Base-by-base conservation (phyloP, 2,113 vertebrate genomes). In the Halcyon malimbica region DNA sequence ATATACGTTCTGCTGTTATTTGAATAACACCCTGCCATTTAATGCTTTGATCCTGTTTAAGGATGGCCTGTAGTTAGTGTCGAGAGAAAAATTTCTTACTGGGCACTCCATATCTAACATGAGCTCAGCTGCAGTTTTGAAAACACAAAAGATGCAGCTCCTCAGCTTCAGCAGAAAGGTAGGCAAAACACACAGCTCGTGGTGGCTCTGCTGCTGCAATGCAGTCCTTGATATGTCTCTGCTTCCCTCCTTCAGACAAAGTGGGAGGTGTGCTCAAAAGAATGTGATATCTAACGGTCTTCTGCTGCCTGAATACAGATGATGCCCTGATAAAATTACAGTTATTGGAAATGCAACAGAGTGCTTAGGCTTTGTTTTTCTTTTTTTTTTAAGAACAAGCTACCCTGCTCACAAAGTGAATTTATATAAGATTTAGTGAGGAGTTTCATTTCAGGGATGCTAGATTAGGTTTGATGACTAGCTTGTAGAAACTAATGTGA, bases 171-270 rank as follows among this genome's bases (percentile, higher is more conserved):
- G 26, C 18, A 13, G 37, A 37, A 59, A 48, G 44, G 39, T n/a
- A 21, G 2, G 19, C 44, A 56, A 37, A 75, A 28, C 5, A 3
- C 63, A 39, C 10, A 39, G 2, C 37, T 50, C 1, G 0, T 3
- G 39, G 26, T 48, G 56, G 24, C 74, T 53, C 3, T 0, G 0
- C 67, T 87, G 67, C 73, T n/a, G 44, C 65, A 59, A 11, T 65
- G 62, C 26, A 28, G 56, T 33, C 54, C 16, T 62, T 11, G 20
- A 26, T n/a, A 4, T 5, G 29, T 5, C 31, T 83, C 65, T 51
- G 26, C 33, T 54, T 90, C 73, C 26, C 31, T 76, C 11, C 53
- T 51, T 28, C 56, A 68, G 76, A 21, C 23, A 13, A 23, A 64
- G 68, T 37, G 56, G 73, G 87, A 69, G 50, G 5, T 42, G 56